Evolutionary conservation across 92 coral and sea anemone genomes (phyloP).

Genomic region (Zoanthus gigantus): DNA sequence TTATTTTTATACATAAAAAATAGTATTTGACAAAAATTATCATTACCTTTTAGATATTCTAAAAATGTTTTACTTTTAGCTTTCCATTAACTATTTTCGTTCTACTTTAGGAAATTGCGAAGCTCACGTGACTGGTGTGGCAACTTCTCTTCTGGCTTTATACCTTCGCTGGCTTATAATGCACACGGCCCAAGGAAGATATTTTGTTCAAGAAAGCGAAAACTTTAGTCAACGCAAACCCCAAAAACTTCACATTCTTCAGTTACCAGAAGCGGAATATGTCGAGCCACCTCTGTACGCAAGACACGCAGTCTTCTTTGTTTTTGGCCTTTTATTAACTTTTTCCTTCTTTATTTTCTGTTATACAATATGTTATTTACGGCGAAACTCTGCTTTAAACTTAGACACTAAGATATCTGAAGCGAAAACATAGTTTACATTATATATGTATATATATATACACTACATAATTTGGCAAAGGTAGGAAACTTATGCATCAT

Average conservation of each 20-base stretch:
- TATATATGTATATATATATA: too few relatives aligned
- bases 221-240: constrained; percentile 2
- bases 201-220: background rate
- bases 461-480: too few relatives aligned
- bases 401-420: too few relatives aligned
- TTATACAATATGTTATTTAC: too few relatives aligned
- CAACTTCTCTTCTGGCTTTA: constrained; percentile 36
- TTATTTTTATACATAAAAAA: too few relatives aligned
- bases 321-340: background rate
- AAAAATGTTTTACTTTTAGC: too few relatives aligned
- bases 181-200: background rate
- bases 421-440: too few relatives aligned
- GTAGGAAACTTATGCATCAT: too few relatives aligned
- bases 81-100: too few relatives aligned
- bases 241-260: constrained; percentile 21
- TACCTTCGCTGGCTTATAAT: constrained; percentile 33
- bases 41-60: too few relatives aligned
- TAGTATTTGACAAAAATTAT: too few relatives aligned
- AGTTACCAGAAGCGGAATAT: background rate
- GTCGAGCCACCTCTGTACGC: background rate
- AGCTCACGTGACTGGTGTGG: constrained; percentile 46
- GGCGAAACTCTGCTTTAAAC: too few relatives aligned
- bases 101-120: constrained; percentile 12
- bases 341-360: background rate
- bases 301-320: background rate